Base-by-base conservation (phyloP, 2,113 vertebrate species). In the Channa maculata region DNA sequence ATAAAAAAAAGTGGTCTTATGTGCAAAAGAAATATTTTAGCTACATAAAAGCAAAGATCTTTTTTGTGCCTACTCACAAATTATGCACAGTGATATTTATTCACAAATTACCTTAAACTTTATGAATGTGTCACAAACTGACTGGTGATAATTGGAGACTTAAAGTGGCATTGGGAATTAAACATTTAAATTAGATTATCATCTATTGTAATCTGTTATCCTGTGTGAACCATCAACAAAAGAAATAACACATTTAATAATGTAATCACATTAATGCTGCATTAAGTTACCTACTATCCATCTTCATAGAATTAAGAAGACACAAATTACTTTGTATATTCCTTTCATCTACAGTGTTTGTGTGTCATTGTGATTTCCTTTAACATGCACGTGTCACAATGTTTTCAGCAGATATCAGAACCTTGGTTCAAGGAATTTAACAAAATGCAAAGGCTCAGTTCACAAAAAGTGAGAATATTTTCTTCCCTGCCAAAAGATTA, bases 61-160 rank as follows among this genome's bases (percentile, higher is more conserved):
- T 1, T 24, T 24, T 24, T 24, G 24, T 24, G 24, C 24, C 24
- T 24, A 24, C 24, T 24, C 24, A 24, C 24, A 24, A 24, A 24
- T 24, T 24, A 24, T 24, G 24, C 12, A 1, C 7, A 10, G 54
- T 13, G 7, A 65, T 37, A 36, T 66, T 51, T 10, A 43, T 48
- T 48, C 34, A 52, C 3, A 54, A 63, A 64, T 46, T 24, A 53
- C 54, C 71, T 64, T 53, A 3, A 54, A 61, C 39, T 34, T 55
- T 50, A 54, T 10, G 14, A 48, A 48, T 5, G 13, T 39, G 37
- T 43, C 7, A 33, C 37, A 34, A 45, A 43, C 3, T 7, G 48
- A 6, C 24, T 24, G 24, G 24, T 24, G 59, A 39, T n/a, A 55
- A 61, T 54, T 14, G 4, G 1, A 55, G 8, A 55, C 11, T 33